Conservation (phyloP, 2,888 invertebrate genomes). For the Tipula lateralis region DNA sequence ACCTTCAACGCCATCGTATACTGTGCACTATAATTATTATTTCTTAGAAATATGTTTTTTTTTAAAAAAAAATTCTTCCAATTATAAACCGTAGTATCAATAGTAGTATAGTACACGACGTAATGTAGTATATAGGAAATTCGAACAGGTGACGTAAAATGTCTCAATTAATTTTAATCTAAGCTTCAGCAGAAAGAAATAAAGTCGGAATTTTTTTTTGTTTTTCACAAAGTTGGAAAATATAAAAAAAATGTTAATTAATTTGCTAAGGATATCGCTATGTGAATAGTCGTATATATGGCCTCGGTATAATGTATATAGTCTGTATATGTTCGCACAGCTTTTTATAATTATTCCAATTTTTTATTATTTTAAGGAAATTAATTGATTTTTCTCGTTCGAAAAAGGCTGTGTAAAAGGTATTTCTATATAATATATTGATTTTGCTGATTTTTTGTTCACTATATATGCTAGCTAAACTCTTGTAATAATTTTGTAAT, state of each 20-base stretch:
- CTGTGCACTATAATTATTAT: background rate
- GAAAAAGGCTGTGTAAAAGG: background rate
- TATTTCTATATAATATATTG: background rate
- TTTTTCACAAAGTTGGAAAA: background rate
- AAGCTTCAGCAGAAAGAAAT: background rate
- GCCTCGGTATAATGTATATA: background rate
- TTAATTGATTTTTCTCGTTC: background rate
- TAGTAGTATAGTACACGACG: background rate
- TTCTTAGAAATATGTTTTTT: background rate
- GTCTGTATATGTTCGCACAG: background rate
- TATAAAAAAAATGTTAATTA: background rate
- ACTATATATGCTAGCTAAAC: background rate
- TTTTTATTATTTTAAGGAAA: background rate
- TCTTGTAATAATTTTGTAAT: background rate
- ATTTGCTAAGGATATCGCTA: background rate
- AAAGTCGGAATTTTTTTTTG: background rate
- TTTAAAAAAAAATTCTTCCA: background rate
- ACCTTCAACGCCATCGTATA: background rate
- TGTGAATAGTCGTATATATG: background rate
- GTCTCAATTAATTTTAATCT: conserved; percentile 11
- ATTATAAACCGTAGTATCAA: background rate
- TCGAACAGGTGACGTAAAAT: conserved; percentile 4
- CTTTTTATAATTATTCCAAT: background rate
- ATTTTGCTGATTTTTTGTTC: background rate
- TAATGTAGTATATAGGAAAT: background rate